A percentile compares a stretch with the other conserved stretches of the same genome.
Evolutionary conservation across 2,888 invertebrate species (phyloP).

Genomic region (Spisula solida): DNA sequence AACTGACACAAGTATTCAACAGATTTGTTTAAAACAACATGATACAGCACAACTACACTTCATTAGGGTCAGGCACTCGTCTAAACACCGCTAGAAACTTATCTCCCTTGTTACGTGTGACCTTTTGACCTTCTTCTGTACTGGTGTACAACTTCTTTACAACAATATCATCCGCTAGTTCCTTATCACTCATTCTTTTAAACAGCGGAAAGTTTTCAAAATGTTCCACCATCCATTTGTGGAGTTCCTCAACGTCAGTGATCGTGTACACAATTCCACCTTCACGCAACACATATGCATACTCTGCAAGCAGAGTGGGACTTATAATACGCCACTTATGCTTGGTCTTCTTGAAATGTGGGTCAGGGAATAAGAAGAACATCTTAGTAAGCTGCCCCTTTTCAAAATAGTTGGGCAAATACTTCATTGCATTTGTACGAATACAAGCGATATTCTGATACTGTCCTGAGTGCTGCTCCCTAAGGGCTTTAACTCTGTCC

Average conservation of each 20-base stretch:
- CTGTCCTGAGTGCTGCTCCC: constrained; percentile 92
- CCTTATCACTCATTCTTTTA: constrained; percentile 91
- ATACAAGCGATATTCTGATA: constrained; percentile 98
- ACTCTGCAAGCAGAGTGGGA: constrained; percentile 96
- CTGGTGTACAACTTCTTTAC: constrained; percentile 96
- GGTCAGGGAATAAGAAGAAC: constrained; percentile 99
- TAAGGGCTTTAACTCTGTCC: constrained; percentile 95
- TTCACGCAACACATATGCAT: constrained; percentile 96
- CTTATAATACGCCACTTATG: constrained; percentile 99
- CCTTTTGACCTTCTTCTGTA: constrained; percentile 99
- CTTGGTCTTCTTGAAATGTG: constrained; percentile 99
- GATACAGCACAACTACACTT: neutral
- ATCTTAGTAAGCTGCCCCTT: constrained; percentile 98
- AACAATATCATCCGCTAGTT: constrained; percentile 93
- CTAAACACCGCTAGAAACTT: constrained; percentile 97
- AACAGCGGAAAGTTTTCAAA: constrained; percentile 97
- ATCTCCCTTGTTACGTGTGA: constrained; percentile 96
- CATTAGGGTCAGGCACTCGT: constrained; percentile 87
- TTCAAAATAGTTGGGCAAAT: constrained; percentile 97
- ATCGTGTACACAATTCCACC: constrained; percentile 97
- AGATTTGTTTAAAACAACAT: neutral
- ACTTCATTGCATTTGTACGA: constrained; percentile 99
- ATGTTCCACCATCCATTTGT: constrained; percentile 98
- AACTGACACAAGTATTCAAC: too few species aligned
- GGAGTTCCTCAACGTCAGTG: constrained; percentile 98